Evolutionary conservation across 2,797 vertebrate species (phyloP).

Genomic region (Sebastiscus tertius): DNA sequence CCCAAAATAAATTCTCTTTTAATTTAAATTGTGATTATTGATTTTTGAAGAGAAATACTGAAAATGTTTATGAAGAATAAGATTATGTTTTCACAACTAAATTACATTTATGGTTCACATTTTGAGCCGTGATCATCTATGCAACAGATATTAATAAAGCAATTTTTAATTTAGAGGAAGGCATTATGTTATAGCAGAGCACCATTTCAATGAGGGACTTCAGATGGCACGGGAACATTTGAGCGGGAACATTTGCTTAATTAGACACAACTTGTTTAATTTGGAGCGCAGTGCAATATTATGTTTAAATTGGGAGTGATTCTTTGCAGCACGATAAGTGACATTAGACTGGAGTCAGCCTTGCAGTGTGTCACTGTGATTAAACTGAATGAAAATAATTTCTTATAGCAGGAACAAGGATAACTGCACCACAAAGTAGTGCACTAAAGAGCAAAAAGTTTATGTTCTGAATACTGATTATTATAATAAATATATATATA

Average conservation of each 20-base stretch:
- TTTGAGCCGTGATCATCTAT: constrained; percentile 81
- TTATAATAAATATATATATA: constrained; percentile 4
- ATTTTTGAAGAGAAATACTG: neutral
- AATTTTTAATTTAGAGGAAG: constrained; percentile 33
- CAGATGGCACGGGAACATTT: constrained; percentile 1
- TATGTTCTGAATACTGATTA: neutral
- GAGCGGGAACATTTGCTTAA: constrained; percentile 40
- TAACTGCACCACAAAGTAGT: neutral
- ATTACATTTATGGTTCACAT: constrained; percentile 82
- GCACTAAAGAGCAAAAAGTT: neutral
- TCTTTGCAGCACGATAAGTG: constrained; percentile 21
- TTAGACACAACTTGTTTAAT: constrained; percentile 44
- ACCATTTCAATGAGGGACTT: constrained; percentile 14
- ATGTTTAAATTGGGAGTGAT: constrained; percentile 36
- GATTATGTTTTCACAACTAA: neutral
- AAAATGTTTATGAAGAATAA: constrained; percentile 1
- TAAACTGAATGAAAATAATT: constrained; percentile 11
- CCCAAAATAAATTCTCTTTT: neutral
- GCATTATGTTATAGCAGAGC: constrained; percentile 3
- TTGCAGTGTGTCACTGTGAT: constrained; percentile 14
- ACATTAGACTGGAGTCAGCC: constrained; percentile 15
- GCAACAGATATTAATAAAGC: constrained; percentile 41
- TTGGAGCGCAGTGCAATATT: constrained; percentile 16
- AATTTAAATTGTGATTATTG: neutral
- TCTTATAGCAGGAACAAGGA: neutral